Evolutionary conservation across 37 sponge, comb jelly and placozoan species (phyloP).

Genomic region (Eunapius fragilis): DNA sequence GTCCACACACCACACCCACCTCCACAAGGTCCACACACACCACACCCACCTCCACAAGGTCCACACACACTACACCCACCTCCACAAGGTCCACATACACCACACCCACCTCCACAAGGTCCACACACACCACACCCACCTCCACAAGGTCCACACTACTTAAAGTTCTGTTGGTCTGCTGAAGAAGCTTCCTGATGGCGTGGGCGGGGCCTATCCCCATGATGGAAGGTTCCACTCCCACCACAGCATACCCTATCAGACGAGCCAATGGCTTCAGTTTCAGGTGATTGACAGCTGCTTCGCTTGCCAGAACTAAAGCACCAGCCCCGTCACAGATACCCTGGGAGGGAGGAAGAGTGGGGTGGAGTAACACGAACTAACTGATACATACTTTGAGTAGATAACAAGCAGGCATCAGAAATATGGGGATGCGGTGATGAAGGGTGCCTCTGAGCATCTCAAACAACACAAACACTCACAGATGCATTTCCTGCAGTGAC

Average conservation of each 20-base stretch:
- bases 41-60: not conserved
- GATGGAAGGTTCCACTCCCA: constrained; percentile 93
- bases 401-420: no score
- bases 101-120: not conserved
- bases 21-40: not conserved
- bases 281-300: constrained; percentile 77
- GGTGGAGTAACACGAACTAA: not conserved
- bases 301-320: constrained; percentile 85
- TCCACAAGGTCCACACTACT: constrained; percentile 89
- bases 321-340: constrained; percentile 98
- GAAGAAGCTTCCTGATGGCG: constrained; percentile 79
- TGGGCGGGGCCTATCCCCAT: constrained; percentile 98
- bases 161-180: constrained; percentile 55
- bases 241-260: constrained; percentile 73
- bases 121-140: constrained; percentile 51
- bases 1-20: not conserved
- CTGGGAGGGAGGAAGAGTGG: constrained; percentile 27
- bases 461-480: constrained; percentile 61
- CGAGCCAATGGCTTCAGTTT: constrained; percentile 89
- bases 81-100: constrained; percentile 86
- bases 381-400: no score
- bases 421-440: no score
- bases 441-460: no score
- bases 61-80: constrained; percentile 47
- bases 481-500: constrained; percentile 99